Evolutionary conservation across 2,797 vertebrate species (phyloP).

Genomic region (Rhinella marina): DNA sequence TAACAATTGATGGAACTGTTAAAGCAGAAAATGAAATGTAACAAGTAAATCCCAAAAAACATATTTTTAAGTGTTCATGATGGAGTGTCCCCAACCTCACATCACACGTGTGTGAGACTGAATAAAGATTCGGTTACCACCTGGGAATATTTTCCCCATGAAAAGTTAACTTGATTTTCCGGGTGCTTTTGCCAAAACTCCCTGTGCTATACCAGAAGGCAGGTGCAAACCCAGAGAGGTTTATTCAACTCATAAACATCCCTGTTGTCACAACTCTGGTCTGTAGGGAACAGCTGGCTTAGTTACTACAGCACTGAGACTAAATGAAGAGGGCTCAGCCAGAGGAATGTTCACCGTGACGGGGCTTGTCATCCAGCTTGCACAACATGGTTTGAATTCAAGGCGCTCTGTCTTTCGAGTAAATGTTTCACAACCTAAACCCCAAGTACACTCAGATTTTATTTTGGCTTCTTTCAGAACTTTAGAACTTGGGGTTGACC

Average conservation of each 20-base stretch:
- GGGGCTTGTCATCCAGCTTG: constrained; percentile 29
- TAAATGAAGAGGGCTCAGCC: constrained; percentile 58
- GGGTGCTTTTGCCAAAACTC: constrained; percentile 52
- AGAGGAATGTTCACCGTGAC: constrained; percentile 55
- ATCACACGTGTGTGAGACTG: constrained; percentile 31
- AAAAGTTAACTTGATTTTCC: constrained; percentile 56
- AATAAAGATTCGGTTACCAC: constrained; percentile 45
- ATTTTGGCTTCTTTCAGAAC: not conserved
- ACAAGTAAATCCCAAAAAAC: not conserved
- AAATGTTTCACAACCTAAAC: not conserved
- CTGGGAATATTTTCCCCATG: constrained; percentile 60
- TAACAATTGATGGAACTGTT: not conserved
- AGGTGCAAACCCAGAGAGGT: constrained; percentile 56
- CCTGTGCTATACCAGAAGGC: constrained; percentile 53
- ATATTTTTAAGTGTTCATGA: not conserved
- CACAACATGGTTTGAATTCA: constrained; percentile 23
- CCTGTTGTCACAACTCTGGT: constrained; percentile 53
- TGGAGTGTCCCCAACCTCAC: not conserved
- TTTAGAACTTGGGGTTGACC: not conserved
- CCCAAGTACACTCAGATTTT: not conserved
- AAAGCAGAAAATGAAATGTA: not conserved
- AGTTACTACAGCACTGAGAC: constrained; percentile 55
- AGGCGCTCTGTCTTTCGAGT: not conserved
- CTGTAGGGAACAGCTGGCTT: constrained; percentile 60
- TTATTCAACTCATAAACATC: constrained; percentile 57